phyloP scores from a whole-genome alignment of 1,140 invertebrate genomes.

The Nymphalis io region DNA sequence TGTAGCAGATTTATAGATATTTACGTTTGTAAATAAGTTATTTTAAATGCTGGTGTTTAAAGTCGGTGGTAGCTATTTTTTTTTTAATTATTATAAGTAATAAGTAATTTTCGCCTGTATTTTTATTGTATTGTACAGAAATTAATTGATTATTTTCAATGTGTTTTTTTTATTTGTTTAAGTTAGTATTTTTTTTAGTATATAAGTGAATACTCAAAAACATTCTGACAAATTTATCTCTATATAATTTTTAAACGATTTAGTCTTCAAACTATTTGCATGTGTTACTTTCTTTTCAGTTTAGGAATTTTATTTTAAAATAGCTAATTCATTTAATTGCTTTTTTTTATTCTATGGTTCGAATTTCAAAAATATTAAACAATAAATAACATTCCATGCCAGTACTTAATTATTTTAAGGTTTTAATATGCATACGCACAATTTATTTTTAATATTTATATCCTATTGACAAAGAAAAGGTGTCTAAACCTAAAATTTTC shows the following conservation, averaged over 20 bases:
- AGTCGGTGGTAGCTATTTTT: constrained; percentile 34
- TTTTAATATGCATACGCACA: background rate
- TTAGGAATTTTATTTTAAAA: background rate
- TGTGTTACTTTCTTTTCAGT: background rate
- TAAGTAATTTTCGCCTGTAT: constrained; percentile 10
- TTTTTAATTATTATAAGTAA: constrained; percentile 3
- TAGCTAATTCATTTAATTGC: background rate
- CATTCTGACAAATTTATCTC: background rate
- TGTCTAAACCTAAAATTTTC: no score
- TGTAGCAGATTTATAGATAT: constrained; percentile 5
- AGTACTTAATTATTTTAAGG: constrained; percentile 61
- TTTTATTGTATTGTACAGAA: constrained; percentile 19
- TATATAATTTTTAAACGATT: background rate
- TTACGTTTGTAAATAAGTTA: constrained; percentile 1
- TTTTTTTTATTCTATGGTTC: background rate
- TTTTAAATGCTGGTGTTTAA: constrained; percentile 1
- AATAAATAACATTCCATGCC: constrained; percentile 46
- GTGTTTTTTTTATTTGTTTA: background rate
- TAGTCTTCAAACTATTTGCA: background rate
- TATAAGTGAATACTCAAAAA: constrained; percentile 27
- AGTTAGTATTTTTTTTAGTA: constrained; percentile 17
- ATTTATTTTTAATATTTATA: constrained; percentile 24
- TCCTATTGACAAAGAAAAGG: background rate
- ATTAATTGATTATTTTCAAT: constrained; percentile 19
- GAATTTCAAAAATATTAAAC: background rate